These are phyloP conservation scores for Rhinatrema bivittatum DNA, from an alignment of 2,797 vertebrate genomes.

Conservation along the genomic window DNA sequence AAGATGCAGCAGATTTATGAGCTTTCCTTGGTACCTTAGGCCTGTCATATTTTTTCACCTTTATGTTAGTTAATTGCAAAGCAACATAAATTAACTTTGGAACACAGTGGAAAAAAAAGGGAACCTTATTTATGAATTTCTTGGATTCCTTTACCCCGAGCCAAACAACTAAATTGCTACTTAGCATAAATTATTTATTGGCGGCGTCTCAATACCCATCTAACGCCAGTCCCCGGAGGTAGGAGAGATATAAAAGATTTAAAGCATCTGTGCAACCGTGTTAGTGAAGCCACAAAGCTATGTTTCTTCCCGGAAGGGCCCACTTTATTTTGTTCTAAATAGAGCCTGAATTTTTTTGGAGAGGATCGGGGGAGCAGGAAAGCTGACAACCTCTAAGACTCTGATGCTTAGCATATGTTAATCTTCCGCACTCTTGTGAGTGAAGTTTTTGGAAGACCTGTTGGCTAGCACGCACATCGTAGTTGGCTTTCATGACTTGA, in stretches of 20 bases:
- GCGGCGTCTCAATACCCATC: conserved; percentile 80
- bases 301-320: conserved; percentile 74
- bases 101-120: conserved; percentile 66
- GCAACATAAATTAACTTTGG: conserved; percentile 76
- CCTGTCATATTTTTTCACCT: conserved; percentile 69
- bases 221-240: conserved; percentile 72
- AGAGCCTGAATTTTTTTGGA: conserved; percentile 64
- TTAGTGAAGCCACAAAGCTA: conserved; percentile 55
- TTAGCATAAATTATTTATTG: conserved; percentile 98
- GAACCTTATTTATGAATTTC: conserved; percentile 86
- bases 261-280: conserved; percentile 65
- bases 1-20: conserved; percentile 62
- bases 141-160: conserved; percentile 78
- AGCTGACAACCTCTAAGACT: no score
- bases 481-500: no score
- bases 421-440: no score
- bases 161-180: conserved; percentile 94
- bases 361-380: no score
- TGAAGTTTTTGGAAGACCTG: no score
- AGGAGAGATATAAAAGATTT: conserved; percentile 78
- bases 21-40: conserved; percentile 59
- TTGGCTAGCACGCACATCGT: no score
- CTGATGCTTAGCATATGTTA: no score
- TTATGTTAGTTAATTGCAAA: conserved; percentile 74
- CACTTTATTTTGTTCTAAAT: conserved; percentile 76